Evolutionary conservation across 2,797 vertebrate species (phyloP), one percentile per base, ranked within the genome.

Genomic region (Cynodonichthys magdalenae): DNA sequence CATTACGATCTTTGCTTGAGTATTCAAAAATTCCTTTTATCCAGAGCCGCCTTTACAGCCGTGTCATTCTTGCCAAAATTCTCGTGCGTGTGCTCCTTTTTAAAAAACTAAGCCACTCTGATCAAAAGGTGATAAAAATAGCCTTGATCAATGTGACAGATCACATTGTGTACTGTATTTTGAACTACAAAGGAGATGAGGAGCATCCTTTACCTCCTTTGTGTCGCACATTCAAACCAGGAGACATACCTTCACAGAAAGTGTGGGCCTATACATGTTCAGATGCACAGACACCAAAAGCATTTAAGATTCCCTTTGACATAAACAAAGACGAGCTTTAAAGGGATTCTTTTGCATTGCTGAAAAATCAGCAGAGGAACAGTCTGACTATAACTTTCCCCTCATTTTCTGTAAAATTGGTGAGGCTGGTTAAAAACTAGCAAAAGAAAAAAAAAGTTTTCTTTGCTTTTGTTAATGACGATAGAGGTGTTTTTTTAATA

Each of bases 91-190:
- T 0, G 28, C 55, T 62, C 15, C 10, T 72, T 71, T 80, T 73
- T 53, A 62, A 69, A 39, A 73, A 84, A 63, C 60, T 8, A 42
- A 73, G 71, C 79, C 39, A 44, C 75, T 71, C 48, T 77, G 77
- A 89, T 86, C 71, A 84, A 80, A 82, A 79, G 72, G 20, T 12
- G 66, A 77, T 75, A 67, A 79, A 88, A 90, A 88, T 82, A 88
- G 86, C 47, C 15, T 0, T 1, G 55, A 86, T 71, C 59, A 81
- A 81, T 61, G 61, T 65, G 74, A 62, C 59, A 12, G 71, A 78
- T 71, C 27, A 1, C 52, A 76, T 77, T 63, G 66, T 69, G 74
- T 59, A 66, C 60, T 65, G 61, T 73, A 74, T 77, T 61, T 71
- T 84, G 64, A 58, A 84, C 85, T 61, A 66, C 70, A 79, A 80